Percentiles rank a stretch among this genome's conserved stretches.
These are phyloP conservation scores for Chanos chanos DNA, from an alignment of 2,797 vertebrate species.

Conservation along the genomic window DNA sequence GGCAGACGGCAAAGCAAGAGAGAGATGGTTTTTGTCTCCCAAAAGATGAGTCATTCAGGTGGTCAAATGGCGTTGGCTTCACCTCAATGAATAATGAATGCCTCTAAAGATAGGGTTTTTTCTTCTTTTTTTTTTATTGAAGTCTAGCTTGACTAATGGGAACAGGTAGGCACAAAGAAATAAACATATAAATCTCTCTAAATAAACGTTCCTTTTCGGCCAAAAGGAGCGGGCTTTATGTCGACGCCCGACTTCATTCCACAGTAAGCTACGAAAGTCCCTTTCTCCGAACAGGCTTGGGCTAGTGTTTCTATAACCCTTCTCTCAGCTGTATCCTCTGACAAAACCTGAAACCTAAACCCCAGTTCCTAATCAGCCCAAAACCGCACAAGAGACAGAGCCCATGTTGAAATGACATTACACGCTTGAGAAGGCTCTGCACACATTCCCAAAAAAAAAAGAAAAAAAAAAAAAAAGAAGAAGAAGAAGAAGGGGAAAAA, in stretches of 20 bases:
- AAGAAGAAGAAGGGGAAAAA: too few species aligned
- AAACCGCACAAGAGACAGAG: slow-evolving; percentile 19
- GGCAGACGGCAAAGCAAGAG: slow-evolving; percentile 23
- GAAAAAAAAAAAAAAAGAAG: too few species aligned
- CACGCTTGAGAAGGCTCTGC: slow-evolving; percentile 7
- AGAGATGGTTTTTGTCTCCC: slow-evolving; percentile 23
- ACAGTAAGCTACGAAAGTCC: slow-evolving; percentile 8
- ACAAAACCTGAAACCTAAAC: slow-evolving; percentile 17
- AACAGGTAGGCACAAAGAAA: too few species aligned
- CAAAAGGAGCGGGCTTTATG: neutral
- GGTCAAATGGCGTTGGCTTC: slow-evolving; percentile 40
- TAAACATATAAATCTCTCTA: too few species aligned
- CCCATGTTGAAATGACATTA: slow-evolving; percentile 13
- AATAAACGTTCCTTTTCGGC: slow-evolving; percentile 5
- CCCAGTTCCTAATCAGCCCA: slow-evolving; percentile 9
- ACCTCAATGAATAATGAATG: slow-evolving; percentile 37
- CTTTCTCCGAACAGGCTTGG: neutral
- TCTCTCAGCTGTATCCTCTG: slow-evolving; percentile 10
- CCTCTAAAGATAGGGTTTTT: slow-evolving; percentile 17
- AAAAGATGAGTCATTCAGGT: slow-evolving; percentile 44
- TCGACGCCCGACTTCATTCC: slow-evolving; percentile 4
- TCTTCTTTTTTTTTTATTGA: neutral
- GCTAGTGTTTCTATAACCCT: slow-evolving; percentile 3
- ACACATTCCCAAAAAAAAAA: too few species aligned
- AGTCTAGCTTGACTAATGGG: too few species aligned